Evolutionary conservation across 2,797 vertebrate species (phyloP), one percentile per base, ranked within the genome.

Genomic region (Champsocephalus esox): DNA sequence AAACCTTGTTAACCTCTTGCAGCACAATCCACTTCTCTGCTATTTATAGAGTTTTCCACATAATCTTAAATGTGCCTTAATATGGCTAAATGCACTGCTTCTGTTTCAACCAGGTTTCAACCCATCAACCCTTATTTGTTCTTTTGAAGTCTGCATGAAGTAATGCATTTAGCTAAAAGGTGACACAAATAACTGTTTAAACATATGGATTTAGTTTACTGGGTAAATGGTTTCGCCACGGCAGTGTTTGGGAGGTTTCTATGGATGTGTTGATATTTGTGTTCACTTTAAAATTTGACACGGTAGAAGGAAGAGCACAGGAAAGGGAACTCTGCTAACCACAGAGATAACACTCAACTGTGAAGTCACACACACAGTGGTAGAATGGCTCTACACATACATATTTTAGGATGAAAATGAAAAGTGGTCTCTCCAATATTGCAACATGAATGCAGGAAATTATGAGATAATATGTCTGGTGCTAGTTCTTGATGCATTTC

Each of bases 281-380:
- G 19, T 34, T 19, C 45, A 12, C 48, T 9, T 34, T 13, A n/a
- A 66, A 48, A 43, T 4, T 10, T 50, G 45, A 34, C 77, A 9
- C 0, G 2, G 46, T 19, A 38, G 1, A 66, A 77, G 76, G 78
- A 83, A 83, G 54, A 10, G 13, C 16, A 44, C 24, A 75, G 88
- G 83, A 86, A 86, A 64, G 62, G n/a, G 63, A 49, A 54, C 44
- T 14, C 17, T 1, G 28, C 17, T 13, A 13, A 21, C 55, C 52
- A 16, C 34, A 59, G 60, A 79, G 78, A 85, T 82, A 54, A 56
- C 38, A 2, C 46, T 51, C 13, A 0, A 17, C 41, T 80, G 52
- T 69, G 49, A 82, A 73, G 51, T 58, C 12, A 38, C 56, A 50
- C 45, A 60, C 17, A 73, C 3, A 64, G 8, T 2, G 17, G 14